Base-by-base conservation (phyloP, 2,113 vertebrate species). In the Castor canadensis region DNA sequence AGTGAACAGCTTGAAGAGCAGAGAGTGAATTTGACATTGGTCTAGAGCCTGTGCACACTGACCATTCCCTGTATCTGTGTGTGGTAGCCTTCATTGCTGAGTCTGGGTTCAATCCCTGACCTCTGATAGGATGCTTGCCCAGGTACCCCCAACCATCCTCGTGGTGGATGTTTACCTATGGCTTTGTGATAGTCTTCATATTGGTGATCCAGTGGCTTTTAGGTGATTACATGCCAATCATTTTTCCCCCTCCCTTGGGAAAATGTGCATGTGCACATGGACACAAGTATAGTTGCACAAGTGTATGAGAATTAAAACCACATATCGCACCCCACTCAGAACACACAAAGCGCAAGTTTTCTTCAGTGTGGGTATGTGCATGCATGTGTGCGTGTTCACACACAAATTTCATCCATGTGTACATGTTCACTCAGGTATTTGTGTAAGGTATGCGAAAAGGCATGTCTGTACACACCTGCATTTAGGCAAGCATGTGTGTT, bases 381-480 rank as follows among this genome's bases (percentile, higher is more conserved):
- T 8, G 0, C 30, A 26, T 24, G 28, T 3, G 19, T 30, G 22
- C 24, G 40, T 38, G 4, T 26, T 12, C 5, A 28, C 58, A 60
- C 22, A 12, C 28, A 26, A 60, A 60, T n/a, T 4, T 1, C 1
- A 28, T 28, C 52, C 3, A 19, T 5, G 16, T 38, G 16, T 30
- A 6, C 13, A 10, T 13, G 24, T 6, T n/a, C 58, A 60, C 22
- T 7, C 22, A 60, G 58, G 9, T 24, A 13, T 76, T 54, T n/a
- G 47, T 77, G 20, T 9, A 24, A 35, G 69, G 40, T 7, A 6
- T 2, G 26, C 9, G 11, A 28, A 24, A 66, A 73, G 22, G 32
- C 26, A 26, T 3, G 2, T 40, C 12, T 1, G 13, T 30, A 0
- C 1, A 13, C 28, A 2, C 0, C 1, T 11, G 28, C 13, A 3